A percentile compares a stretch with the other conserved stretches of the same genome.
These are phyloP conservation scores for Poeciliopsis turneri DNA, from an alignment of 2,797 vertebrate genomes.

Conservation along the genomic window DNA sequence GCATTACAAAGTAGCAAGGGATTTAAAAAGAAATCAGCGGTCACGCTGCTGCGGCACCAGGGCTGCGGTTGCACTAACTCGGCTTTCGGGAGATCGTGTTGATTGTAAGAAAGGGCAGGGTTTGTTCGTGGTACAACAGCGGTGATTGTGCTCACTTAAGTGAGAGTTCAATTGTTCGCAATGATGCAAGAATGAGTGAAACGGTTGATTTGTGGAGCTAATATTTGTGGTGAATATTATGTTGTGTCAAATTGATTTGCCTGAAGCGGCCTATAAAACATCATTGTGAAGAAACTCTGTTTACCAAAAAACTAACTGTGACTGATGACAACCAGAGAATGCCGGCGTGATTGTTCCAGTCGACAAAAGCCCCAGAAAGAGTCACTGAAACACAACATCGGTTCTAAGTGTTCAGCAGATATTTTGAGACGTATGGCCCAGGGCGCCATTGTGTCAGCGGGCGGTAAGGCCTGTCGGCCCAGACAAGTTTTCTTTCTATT, in stretches of 20 bases:
- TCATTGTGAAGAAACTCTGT: not conserved
- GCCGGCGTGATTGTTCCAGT: not conserved
- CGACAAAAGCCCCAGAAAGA: not conserved
- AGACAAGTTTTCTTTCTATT: not conserved
- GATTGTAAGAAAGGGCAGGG: constrained; percentile 31
- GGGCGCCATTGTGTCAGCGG: not conserved
- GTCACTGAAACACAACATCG: not conserved
- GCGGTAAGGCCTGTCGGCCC: too few relatives aligned
- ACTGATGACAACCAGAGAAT: not conserved
- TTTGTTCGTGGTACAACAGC: constrained; percentile 14
- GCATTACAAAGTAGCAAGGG: constrained; percentile 42
- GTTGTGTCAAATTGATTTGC: not conserved
- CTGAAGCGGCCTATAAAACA: not conserved
- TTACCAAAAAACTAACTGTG: not conserved
- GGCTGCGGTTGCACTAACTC: constrained; percentile 46
- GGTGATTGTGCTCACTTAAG: not conserved
- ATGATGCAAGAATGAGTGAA: constrained; percentile 6
- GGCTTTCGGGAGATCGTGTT: constrained; percentile 22
- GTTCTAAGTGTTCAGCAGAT: not conserved
- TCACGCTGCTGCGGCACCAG: constrained; percentile 11
- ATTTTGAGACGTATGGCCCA: not conserved
- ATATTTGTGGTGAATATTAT: not conserved
- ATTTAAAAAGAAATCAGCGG: constrained; percentile 41
- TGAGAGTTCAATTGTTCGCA: not conserved
- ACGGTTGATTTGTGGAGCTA: constrained; percentile 5